Percentiles rank a stretch among this genome's conserved stretches.
phyloP scores from a whole-genome alignment of 2,888 invertebrate species.

The Metacarcinus magister region DNA sequence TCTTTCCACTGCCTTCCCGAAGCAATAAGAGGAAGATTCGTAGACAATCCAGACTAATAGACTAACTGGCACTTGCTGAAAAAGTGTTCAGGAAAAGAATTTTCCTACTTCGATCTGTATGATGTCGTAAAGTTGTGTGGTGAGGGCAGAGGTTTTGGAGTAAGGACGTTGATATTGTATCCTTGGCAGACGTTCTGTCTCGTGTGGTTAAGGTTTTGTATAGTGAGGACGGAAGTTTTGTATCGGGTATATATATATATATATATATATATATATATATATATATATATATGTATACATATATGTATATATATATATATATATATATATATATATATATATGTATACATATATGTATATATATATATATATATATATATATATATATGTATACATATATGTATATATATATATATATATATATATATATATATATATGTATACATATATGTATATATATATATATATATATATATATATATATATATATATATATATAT shows the following conservation, averaged over 20 bases:
- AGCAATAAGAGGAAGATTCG: no score
- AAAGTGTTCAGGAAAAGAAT: no score
- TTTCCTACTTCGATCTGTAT: no score
- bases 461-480: conserved; percentile 73
- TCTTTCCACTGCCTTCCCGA: no score
- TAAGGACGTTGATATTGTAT: no score
- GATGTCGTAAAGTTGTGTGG: no score
- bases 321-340: conserved; percentile 68
- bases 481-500: conserved; percentile 64
- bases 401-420: neutral
- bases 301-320: conserved; percentile 68
- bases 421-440: neutral
- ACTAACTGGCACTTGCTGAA: no score
- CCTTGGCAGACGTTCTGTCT: no score
- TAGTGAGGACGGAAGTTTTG: no score
- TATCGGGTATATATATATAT: conserved; percentile 67
- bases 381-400: conserved; percentile 2
- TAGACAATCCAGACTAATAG: no score
- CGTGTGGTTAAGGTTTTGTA: neutral
- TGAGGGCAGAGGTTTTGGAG: no score
- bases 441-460: conserved; percentile 29
- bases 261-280: conserved; percentile 55
- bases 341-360: conserved; percentile 61
- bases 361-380: conserved; percentile 45
- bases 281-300: conserved; percentile 64